Base-by-base conservation (phyloP, 1,140 invertebrate genomes). In the Charaxes varanes region DNA sequence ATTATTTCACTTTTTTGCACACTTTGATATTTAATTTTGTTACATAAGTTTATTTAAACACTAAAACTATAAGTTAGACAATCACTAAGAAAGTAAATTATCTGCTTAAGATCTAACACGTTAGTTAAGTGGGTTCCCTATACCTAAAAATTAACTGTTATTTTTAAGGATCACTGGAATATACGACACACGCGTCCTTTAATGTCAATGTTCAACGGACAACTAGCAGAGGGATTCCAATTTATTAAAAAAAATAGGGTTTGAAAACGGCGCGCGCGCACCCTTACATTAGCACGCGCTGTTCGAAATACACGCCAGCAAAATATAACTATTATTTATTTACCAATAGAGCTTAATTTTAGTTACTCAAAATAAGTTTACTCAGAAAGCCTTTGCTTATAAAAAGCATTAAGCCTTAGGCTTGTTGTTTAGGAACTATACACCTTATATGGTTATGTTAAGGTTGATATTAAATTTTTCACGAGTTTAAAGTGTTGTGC, bases 221-320 rank as follows among this genome's bases (percentile, higher is more conserved):
- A 70, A 81, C 77, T 79, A 62, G 35, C 47, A 46, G 28, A 18
- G 46, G 40, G 56, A 51, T 60, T 49, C 36, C 36, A 52, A 60
- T 65, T 64, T 44, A 46, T 54, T 66, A 62, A 55, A 70, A 70
- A 61, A 68, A 42, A 37, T 47, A 50, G 41, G 66, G 63, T 53
- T 67, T 68, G 68, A 62, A 73, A 70, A 67, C 38, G 62, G 62
- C 78, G 72, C 55, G 49, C 42, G 63, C 78, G 78, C 78, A 79
- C 78, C 78, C 77, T 51, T 68, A 47, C 44, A 43, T 31, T 44
- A 56, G 74, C 72, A 79, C 77, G 77, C 62, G 74, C 66, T 59
- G 36, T 61, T 47, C 23, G 11, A 47, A 45, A 36, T 33, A 17
- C 1, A 15, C 13, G 12, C 15, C 3, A 22, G 5, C 3, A 26